Percentiles rank a stretch among this genome's conserved stretches.
Evolutionary conservation across 2,888 invertebrate species (phyloP).

Genomic region (Epinotia nisella): DNA sequence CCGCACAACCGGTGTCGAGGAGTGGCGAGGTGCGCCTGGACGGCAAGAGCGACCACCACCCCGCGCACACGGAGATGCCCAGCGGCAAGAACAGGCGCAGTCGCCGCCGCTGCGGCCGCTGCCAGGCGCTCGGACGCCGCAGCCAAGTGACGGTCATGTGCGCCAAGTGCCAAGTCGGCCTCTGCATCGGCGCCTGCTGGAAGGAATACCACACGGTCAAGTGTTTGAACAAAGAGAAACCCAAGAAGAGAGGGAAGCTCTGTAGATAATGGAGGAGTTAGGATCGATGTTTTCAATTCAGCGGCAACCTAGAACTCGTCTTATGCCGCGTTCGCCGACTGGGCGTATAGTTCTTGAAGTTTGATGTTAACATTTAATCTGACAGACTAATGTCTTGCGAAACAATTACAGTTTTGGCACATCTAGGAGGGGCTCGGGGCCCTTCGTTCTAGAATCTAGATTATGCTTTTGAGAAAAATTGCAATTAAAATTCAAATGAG

Average conservation of each 20-base stretch:
- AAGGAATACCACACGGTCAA: conserved; percentile 41
- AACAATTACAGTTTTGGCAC: too few species aligned
- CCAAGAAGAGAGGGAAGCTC: conserved; percentile 35
- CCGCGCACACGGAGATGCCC: conserved; percentile 32
- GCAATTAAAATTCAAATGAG: too few species aligned
- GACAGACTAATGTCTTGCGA: too few species aligned
- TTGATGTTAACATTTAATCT: too few species aligned
- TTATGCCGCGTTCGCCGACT: too few species aligned
- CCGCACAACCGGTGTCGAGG: conserved; percentile 3
- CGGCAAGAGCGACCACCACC: conserved; percentile 39
- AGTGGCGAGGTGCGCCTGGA: conserved; percentile 29
- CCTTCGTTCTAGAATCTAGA: too few species aligned
- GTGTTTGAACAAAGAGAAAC: conserved; percentile 34
- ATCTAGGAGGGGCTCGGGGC: too few species aligned
- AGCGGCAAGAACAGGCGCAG: conserved; percentile 31
- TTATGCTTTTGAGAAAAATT: too few species aligned
- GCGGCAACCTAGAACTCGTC: too few species aligned
- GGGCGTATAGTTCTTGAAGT: too few species aligned
- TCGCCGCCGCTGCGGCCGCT: conserved; percentile 33
- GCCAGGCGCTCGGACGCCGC: conserved; percentile 38
- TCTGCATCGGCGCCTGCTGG: conserved; percentile 37
- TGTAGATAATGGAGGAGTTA: not conserved
- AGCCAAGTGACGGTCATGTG: conserved; percentile 39
- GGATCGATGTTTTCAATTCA: too few species aligned
- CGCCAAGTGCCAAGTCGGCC: conserved; percentile 39